A percentile compares a stretch with the other conserved stretches of the same genome.
phyloP scores from a whole-genome alignment of 2,797 vertebrate species.

The Sus cebifrons region DNA sequence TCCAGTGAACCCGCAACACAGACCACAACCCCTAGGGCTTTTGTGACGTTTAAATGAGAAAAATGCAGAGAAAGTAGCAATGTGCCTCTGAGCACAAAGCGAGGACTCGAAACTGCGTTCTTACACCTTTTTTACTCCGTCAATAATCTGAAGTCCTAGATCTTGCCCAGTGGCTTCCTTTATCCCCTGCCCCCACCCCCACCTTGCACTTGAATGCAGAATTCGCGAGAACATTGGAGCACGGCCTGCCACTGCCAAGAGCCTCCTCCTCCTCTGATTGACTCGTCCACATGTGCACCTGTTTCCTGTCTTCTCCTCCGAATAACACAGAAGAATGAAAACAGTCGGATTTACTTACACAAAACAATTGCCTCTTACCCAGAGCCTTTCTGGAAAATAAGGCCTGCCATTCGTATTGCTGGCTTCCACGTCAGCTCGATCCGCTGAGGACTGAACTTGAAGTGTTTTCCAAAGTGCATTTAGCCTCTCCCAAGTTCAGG shows the following conservation, averaged over 20 bases:
- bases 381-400: conserved; percentile 51
- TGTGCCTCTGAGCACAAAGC: not conserved
- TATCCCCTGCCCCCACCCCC: not conserved
- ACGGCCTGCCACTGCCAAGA: not conserved
- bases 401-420: not conserved
- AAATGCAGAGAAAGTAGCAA: not conserved
- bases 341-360: not conserved
- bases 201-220: not conserved
- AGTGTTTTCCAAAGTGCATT: conserved; percentile 5
- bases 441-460: not conserved
- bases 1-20: not conserved
- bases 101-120: not conserved
- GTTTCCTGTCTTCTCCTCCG: conserved; percentile 45
- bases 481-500: not conserved
- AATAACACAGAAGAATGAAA: conserved; percentile 37
- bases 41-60: not conserved
- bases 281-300: not conserved
- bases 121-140: not conserved
- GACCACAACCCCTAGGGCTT: not conserved
- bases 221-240: not conserved
- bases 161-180: not conserved
- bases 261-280: not conserved
- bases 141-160: not conserved
- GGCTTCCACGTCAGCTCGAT: not conserved
- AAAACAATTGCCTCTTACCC: not conserved